Percentiles rank a stretch among this genome's conserved stretches.
These are phyloP conservation scores for Todiramphus chloris DNA, from an alignment of 2,113 vertebrate genomes.

Conservation along the genomic window DNA sequence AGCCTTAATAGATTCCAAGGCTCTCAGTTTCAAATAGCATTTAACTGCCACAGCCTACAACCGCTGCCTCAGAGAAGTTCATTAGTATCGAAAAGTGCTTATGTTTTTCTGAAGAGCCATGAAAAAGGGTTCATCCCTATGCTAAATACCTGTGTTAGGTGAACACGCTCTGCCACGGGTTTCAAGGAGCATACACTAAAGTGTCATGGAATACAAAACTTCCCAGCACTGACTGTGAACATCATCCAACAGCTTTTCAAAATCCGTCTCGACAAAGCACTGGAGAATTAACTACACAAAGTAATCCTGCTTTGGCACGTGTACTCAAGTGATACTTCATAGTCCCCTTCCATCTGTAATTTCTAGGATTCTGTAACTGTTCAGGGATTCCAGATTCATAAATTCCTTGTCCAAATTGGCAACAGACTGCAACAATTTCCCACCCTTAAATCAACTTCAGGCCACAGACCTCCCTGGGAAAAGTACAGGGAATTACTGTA, in stretches of 20 bases:
- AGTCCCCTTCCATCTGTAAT: constrained; percentile 6
- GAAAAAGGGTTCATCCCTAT: neutral
- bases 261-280: constrained; percentile 7
- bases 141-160: neutral
- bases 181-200: neutral
- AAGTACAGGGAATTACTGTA: neutral
- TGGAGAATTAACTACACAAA: neutral
- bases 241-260: neutral
- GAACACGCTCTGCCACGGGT: neutral
- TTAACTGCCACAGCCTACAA: neutral
- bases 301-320: neutral
- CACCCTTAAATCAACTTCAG: constrained; percentile 26
- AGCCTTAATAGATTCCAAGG: neutral
- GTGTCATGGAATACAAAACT: neutral
- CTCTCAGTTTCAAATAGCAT: neutral
- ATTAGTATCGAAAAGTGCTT: neutral
- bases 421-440: neutral
- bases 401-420: constrained; percentile 2
- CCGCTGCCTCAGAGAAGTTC: neutral
- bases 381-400: constrained; percentile 9
- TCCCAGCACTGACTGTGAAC: neutral
- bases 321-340: neutral
- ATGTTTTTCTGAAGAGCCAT: neutral
- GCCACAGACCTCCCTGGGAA: neutral
- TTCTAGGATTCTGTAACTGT: neutral